These are phyloP conservation scores for Aspidoscelis tigris DNA, from an alignment of 2,113 vertebrate genomes.

Conservation along the genomic window DNA sequence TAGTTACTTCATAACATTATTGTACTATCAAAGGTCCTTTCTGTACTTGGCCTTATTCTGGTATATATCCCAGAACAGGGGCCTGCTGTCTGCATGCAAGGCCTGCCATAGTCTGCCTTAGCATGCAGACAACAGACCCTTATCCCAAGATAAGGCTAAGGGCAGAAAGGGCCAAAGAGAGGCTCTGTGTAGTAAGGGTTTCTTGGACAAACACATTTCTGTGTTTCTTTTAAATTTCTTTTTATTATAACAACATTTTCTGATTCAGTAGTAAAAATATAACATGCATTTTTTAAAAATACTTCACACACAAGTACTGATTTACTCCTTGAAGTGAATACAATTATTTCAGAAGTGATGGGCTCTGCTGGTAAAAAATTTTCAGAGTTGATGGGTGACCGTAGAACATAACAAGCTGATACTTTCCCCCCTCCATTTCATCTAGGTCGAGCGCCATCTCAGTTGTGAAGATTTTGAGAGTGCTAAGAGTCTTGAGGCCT, in stretches of 20 bases:
- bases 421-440: constrained; percentile 13
- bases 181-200: not conserved
- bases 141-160: too few species aligned
- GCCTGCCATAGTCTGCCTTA: too few species aligned
- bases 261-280: too few species aligned
- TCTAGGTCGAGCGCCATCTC: constrained; percentile 97
- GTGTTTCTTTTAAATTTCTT: not conserved
- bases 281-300: not conserved
- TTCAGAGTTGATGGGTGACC: not conserved
- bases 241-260: too few species aligned
- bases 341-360: not conserved
- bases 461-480: constrained; percentile 97
- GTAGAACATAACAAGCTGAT: constrained; percentile 29
- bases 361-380: constrained; percentile 22
- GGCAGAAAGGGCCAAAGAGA: not conserved
- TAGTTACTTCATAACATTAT: not conserved
- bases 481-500: constrained; percentile 93
- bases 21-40: not conserved
- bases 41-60: too few species aligned
- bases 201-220: not conserved
- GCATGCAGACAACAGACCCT: too few species aligned
- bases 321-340: not conserved
- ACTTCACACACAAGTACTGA: rapidly evolving
- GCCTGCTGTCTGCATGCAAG: too few species aligned
- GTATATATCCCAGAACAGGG: too few species aligned